phyloP scores from a whole-genome alignment of 2,797 vertebrate species.

The Pagetopsis macropterus region DNA sequence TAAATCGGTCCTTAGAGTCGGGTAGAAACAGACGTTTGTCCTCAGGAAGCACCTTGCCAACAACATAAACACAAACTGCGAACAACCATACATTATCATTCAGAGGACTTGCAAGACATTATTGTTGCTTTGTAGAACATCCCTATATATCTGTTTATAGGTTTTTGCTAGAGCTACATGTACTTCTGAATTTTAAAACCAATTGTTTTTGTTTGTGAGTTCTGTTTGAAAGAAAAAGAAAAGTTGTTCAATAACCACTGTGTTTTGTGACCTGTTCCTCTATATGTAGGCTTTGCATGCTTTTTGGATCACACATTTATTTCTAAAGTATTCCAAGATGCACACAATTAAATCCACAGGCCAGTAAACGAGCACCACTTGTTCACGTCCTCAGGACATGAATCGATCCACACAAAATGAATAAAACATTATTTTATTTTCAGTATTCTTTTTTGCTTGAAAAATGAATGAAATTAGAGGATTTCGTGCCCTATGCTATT shows the following conservation, averaged over 20 bases:
- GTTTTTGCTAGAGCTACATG: background rate
- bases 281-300: background rate
- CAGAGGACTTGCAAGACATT: constrained; percentile 4
- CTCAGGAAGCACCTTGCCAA: background rate
- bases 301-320: too few relatives aligned
- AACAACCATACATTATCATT: background rate
- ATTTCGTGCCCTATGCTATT: too few relatives aligned
- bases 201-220: background rate
- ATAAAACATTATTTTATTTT: too few relatives aligned
- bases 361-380: background rate
- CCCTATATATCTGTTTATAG: background rate
- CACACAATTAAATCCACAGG: background rate
- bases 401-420: too few relatives aligned
- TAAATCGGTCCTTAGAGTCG: background rate
- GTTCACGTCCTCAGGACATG: background rate
- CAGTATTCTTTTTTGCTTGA: too few relatives aligned
- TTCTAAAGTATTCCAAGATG: background rate
- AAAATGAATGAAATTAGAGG: too few relatives aligned
- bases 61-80: background rate
- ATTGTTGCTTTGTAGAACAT: background rate
- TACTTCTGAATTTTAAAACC: background rate
- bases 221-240: constrained; percentile 29
- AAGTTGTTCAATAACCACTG: background rate
- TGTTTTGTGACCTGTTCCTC: constrained; percentile 19
- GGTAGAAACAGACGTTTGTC: background rate